Evolutionary conservation across 2,113 vertebrate species (phyloP).

Genomic region (Aramus guarauna): DNA sequence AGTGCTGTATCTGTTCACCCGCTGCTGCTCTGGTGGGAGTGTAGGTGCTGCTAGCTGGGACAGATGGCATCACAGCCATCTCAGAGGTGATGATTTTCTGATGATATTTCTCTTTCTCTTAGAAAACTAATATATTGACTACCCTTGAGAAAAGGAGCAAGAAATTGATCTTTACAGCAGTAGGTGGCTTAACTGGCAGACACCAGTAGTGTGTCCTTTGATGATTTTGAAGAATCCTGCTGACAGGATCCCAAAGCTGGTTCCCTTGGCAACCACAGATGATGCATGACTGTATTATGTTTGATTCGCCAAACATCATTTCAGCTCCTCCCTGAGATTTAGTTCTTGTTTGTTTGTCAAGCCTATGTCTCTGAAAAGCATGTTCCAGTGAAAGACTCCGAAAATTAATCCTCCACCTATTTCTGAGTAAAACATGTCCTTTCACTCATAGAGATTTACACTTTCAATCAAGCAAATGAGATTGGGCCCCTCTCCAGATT

Average conservation of each 20-base stretch:
- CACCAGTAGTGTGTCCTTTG: not conserved
- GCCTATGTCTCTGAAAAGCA: constrained; percentile 8
- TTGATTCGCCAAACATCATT: constrained; percentile 30
- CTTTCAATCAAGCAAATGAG: constrained; percentile 40
- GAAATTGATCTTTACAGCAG: constrained; percentile 20
- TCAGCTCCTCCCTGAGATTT: constrained; percentile 45
- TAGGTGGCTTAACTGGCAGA: constrained; percentile 33
- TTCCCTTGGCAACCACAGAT: constrained; percentile 57
- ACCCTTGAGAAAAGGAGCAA: not conserved
- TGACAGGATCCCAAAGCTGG: constrained; percentile 18
- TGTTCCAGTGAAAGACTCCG: not conserved
- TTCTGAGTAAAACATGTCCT: constrained; percentile 12
- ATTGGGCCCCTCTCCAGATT: constrained; percentile 10
- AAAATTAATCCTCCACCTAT: constrained; percentile 39
- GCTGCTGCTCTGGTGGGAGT: not conserved
- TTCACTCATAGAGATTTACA: constrained; percentile 14
- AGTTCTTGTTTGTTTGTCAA: constrained; percentile 58
- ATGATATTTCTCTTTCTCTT: not conserved
- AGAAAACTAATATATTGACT: not conserved
- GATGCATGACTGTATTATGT: constrained; percentile 44
- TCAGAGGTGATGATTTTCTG: not conserved
- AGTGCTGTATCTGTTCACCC: not conserved
- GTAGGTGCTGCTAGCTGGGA: not conserved
- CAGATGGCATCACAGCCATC: not conserved
- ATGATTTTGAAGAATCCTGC: constrained; percentile 34